A percentile compares a stretch with the other conserved stretches of the same genome.
Conservation (phyloP, 2,113 vertebrate species). For the Antechinus flavipes region DNA sequence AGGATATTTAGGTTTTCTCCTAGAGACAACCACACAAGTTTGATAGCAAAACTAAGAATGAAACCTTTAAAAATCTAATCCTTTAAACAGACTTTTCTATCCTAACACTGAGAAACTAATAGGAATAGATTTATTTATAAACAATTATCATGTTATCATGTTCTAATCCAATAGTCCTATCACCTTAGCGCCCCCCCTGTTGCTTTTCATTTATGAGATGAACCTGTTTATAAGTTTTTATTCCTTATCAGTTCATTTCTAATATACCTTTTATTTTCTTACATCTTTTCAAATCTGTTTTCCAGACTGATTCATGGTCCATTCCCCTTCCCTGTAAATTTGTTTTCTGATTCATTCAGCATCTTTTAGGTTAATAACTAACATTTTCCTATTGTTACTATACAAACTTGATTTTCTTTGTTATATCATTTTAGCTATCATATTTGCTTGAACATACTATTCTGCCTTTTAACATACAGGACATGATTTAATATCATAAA, state of each 20-base stretch:
- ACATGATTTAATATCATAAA: background rate
- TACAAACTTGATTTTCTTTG: background rate
- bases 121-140: no score
- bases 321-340: background rate
- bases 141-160: background rate
- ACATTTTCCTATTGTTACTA: background rate
- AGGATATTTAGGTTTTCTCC: conserved; percentile 24
- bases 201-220: background rate
- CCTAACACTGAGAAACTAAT: background rate
- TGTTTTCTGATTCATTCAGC: background rate
- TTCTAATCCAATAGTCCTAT: background rate
- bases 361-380: background rate
- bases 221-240: background rate
- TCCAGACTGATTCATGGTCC: background rate
- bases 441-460: background rate
- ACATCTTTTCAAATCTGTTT: background rate
- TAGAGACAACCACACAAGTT: background rate
- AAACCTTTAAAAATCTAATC: background rate
- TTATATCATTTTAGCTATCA: conserved; percentile 19
- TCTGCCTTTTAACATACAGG: background rate
- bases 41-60: conserved; percentile 7
- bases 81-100: conserved; percentile 17
- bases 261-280: conserved; percentile 11
- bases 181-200: background rate
- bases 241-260: background rate